Conservation (phyloP, 2,113 vertebrate genomes). For the Oreocharis arfaki region DNA sequence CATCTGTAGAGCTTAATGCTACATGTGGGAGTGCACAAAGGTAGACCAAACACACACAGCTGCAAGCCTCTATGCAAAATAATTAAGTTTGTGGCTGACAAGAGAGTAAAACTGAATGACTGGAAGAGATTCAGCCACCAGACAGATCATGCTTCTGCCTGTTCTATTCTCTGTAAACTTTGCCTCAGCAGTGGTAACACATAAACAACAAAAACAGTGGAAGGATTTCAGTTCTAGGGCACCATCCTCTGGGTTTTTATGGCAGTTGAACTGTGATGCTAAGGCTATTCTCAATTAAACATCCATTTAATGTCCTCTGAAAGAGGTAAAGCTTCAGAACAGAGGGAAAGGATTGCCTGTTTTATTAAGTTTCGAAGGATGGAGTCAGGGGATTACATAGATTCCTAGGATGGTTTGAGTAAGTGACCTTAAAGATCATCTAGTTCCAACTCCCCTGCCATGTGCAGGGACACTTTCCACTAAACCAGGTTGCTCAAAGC, state of each 20-base stretch:
- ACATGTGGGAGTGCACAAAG: not conserved
- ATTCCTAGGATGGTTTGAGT: not conserved
- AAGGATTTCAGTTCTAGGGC: not conserved
- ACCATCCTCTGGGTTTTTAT: not conserved
- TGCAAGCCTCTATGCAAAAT: not conserved
- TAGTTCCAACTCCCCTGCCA: not conserved
- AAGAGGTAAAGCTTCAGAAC: not conserved
- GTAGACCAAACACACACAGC: not conserved
- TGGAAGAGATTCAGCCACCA: not conserved
- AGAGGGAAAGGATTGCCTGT: not conserved
- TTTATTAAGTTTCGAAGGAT: not conserved
- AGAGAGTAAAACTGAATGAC: not conserved
- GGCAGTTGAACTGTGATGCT: not conserved
- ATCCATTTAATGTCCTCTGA: not conserved
- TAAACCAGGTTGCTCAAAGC: not conserved
- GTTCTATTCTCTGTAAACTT: not conserved
- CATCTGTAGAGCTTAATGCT: not conserved
- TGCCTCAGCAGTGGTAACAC: not conserved
- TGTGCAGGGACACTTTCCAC: not conserved
- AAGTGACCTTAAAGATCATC: not conserved
- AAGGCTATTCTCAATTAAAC: not conserved
- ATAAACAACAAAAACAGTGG: not conserved
- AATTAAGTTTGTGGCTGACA: not conserved
- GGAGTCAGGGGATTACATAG: not conserved
- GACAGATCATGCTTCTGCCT: rapidly evolving